Evolutionary conservation across 2,113 vertebrate species (phyloP).

Genomic region (Lepidothrix coronata): DNA sequence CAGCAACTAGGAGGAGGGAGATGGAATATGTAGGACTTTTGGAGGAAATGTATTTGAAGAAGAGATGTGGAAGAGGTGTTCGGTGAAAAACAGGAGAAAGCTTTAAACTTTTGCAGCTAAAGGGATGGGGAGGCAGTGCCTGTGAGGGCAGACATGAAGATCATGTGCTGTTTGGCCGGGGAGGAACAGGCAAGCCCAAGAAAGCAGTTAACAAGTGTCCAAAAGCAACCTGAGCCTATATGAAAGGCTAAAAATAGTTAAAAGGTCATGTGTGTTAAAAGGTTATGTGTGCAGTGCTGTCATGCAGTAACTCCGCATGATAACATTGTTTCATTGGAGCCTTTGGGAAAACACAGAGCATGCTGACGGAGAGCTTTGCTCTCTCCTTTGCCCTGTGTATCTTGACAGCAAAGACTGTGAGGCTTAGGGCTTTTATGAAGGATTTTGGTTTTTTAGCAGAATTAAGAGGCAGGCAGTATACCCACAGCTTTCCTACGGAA

Average conservation of each 20-base stretch:
- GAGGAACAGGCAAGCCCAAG: background rate
- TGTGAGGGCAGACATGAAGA: background rate
- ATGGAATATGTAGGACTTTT: background rate
- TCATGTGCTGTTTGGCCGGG: accelerated
- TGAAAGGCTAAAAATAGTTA: background rate
- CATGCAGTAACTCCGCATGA: background rate
- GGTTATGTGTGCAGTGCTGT: background rate
- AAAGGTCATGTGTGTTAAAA: background rate
- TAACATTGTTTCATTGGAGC: background rate
- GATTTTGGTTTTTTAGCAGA: background rate
- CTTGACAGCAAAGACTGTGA: background rate
- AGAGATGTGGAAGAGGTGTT: background rate
- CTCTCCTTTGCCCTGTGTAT: background rate
- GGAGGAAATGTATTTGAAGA: background rate
- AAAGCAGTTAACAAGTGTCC: background rate
- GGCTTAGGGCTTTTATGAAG: background rate
- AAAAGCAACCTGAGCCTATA: background rate
- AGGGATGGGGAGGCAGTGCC: background rate
- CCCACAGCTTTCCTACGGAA: background rate
- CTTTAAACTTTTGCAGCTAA: background rate
- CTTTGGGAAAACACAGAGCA: background rate
- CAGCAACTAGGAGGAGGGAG: background rate
- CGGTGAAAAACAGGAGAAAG: background rate
- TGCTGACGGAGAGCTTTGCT: background rate
- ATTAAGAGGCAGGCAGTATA: background rate